Percentiles rank a stretch among this genome's conserved stretches.
Evolutionary conservation across 2,888 invertebrate species (phyloP).

Genomic region (Allolobophora icterica): DNA sequence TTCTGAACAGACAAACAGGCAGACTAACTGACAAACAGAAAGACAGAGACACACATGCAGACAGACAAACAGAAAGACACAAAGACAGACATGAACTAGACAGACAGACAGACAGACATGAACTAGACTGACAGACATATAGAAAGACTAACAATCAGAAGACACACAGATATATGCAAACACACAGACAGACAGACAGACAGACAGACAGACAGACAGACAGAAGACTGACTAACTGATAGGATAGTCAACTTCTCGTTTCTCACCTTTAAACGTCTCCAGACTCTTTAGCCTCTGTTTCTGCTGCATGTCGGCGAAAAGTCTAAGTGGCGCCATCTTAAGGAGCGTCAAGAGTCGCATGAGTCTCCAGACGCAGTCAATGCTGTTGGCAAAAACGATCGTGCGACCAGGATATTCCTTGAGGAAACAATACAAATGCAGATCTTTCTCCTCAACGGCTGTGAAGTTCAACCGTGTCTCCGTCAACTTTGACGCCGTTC

Average conservation of each 20-base stretch:
- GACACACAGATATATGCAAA: no score
- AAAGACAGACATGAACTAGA: no score
- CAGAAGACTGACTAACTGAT: no score
- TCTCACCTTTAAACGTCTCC: slow-evolving; percentile 74
- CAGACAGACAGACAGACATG: no score
- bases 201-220: no score
- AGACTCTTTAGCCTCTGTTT: slow-evolving; percentile 89
- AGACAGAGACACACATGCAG: no score
- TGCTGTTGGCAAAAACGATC: slow-evolving; percentile 81
- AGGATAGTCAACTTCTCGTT: neutral
- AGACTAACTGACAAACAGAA: no score
- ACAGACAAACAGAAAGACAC: no score
- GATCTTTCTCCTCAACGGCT: slow-evolving; percentile 72
- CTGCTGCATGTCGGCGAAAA: slow-evolving; percentile 83
- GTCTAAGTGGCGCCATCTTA: slow-evolving; percentile 67
- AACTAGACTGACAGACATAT: no score
- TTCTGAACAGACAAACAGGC: no score
- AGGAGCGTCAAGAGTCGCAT: slow-evolving; percentile 67
- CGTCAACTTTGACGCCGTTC: slow-evolving; percentile 80
- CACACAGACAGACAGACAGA: no score
- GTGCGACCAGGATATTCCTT: slow-evolving; percentile 89
- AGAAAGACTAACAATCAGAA: no score
- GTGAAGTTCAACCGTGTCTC: slow-evolving; percentile 74
- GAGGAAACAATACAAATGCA: slow-evolving; percentile 83
- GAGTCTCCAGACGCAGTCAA: slow-evolving; percentile 85